Conservation (phyloP, 2,888 invertebrate genomes). For the Drosophila kambysellisi region DNA sequence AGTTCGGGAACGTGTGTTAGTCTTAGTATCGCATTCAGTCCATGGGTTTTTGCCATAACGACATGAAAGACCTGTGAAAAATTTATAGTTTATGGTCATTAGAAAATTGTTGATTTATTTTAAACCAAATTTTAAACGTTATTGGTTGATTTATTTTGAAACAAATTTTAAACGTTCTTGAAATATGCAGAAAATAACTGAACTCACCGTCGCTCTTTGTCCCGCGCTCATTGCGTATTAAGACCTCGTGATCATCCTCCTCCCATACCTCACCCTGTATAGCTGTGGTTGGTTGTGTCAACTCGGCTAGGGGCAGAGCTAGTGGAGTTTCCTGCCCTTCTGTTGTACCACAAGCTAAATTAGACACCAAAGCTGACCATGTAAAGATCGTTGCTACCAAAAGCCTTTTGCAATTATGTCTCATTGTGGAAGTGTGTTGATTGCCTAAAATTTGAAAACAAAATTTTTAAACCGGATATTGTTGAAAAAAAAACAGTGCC, state of each 20-base stretch:
- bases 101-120: background rate
- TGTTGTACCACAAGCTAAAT: constrained; percentile 82
- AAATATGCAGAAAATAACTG: background rate
- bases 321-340: constrained; percentile 85
- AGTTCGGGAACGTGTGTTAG: constrained; percentile 92
- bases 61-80: constrained; percentile 87
- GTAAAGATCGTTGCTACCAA: constrained; percentile 55
- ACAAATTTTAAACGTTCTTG: background rate
- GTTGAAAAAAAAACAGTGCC: background rate
- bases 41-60: constrained; percentile 94
- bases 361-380: constrained; percentile 81
- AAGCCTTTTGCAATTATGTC: constrained; percentile 66
- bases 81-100: background rate
- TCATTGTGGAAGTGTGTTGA: constrained; percentile 61
- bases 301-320: constrained; percentile 84
- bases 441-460: constrained; percentile 19
- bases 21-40: constrained; percentile 94
- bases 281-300: constrained; percentile 84
- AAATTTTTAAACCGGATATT: background rate
- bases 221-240: constrained; percentile 92
- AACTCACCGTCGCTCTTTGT: constrained; percentile 87
- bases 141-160: background rate
- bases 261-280: constrained; percentile 90
- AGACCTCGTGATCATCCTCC: constrained; percentile 92
- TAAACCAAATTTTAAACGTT: background rate